Base-by-base conservation (phyloP, 1,140 invertebrate genomes). In the Antheraea mylitta region DNA sequence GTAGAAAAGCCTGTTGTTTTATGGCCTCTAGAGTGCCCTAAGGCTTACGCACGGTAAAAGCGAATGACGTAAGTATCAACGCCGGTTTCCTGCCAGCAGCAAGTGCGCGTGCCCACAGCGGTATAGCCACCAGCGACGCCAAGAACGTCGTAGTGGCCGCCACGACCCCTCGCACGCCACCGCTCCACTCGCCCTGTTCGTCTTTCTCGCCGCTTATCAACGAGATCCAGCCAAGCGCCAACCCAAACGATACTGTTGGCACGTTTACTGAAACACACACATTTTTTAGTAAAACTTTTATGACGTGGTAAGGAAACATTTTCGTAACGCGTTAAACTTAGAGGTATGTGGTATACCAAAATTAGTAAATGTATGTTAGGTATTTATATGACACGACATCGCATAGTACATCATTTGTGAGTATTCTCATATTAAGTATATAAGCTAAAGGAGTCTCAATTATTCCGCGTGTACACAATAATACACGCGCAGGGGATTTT, bases 191-290 rank as follows among this genome's bases (percentile, higher is more conserved):
- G n/a, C 38, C 38, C 38, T 10, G 38, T 11, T 42, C 38, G 7
- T 11, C 38, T 0, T 8, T 10, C 64, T 79, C 77, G 13, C 83
- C 85, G 67, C 82, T 83, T 45, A 71, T 78, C 64, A 87, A 72
- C 22, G 85, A 85, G 70, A 86, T 81, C 85, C 85, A 87, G 38
- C 83, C 85, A 66, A 86, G 65, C 9, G 82, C 78, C 73, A 87
- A 73, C 2, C 85, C 85, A 64, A 85, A 85, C 19, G 85, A 87
- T 30, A 86, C 60, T 9, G 83, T 74, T 9, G 85, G 85, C 30
- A 86, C 71, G 64, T 87, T 85, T 30, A 84, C 85, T 87, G 69
- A 6, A 37, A 64, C n/a, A 37, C 7, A 3, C 18, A 0, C 13
- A 58, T 10, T 42, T 10, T 42, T 3, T 4, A 42, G 38, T 42